These are phyloP conservation scores for Caenorhabditis zanzibari DNA, from an alignment of 2,888 invertebrate species.

Conservation along the genomic window DNA sequence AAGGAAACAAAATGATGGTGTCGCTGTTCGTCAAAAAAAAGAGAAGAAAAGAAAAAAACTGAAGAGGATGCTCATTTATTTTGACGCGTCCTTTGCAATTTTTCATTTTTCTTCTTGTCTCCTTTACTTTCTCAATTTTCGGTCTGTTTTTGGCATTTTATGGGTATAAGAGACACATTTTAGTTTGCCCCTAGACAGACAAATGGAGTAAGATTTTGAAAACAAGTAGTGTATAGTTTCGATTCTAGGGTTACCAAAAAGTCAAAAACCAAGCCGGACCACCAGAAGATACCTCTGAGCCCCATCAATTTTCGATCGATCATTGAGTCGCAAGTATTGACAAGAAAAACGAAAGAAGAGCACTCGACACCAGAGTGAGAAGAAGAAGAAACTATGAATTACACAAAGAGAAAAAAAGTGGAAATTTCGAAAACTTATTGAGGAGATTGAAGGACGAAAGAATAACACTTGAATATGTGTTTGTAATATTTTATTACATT, in stretches of 20 bases:
- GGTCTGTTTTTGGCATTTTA: constrained; percentile 28
- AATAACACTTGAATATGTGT: neutral
- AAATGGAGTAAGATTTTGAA: too few species aligned
- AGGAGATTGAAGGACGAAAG: neutral
- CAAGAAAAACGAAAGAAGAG: constrained; percentile 46
- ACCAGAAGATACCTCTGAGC: constrained; percentile 39
- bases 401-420: constrained; percentile 46
- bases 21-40: constrained; percentile 34
- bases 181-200: neutral
- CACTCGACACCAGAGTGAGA: constrained; percentile 24
- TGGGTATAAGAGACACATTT: constrained; percentile 5
- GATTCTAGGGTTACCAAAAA: too few species aligned
- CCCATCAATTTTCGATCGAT: constrained; percentile 50
- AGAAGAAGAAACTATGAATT: constrained; percentile 50
- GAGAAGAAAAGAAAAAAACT: constrained; percentile 2
- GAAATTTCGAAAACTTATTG: constrained; percentile 22
- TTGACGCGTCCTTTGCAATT: constrained; percentile 55
- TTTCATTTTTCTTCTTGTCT: constrained; percentile 41
- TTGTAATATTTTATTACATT: neutral
- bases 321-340: constrained; percentile 47
- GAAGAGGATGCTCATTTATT: constrained; percentile 56
- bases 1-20: constrained; percentile 35
- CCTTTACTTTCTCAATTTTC: constrained; percentile 10
- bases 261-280: constrained; percentile 8
- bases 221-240: too few species aligned